Conservation (phyloP, 1,140 invertebrate genomes). For the Antheraea pernyi region DNA sequence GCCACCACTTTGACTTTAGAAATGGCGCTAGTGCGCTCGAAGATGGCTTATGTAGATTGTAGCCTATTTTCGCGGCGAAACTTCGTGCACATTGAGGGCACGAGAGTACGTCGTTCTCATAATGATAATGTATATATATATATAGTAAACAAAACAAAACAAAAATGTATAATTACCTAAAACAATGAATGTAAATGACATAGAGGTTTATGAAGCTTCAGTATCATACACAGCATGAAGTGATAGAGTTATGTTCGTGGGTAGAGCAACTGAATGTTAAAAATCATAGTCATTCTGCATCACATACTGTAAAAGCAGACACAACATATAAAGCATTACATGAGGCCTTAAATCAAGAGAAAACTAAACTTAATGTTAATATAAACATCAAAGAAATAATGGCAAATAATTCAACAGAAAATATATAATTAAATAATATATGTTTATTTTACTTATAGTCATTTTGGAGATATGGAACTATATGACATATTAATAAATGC, state of each 20-base stretch:
- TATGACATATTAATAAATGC: no score
- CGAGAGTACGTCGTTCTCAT: no score
- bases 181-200: constrained; percentile 1
- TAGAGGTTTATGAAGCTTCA: background rate
- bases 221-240: constrained; percentile 6
- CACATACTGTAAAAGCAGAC: constrained; percentile 20
- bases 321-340: constrained; percentile 23
- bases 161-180: constrained; percentile 9
- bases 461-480: no score
- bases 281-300: constrained; percentile 3
- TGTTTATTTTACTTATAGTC: no score
- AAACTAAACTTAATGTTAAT: background rate
- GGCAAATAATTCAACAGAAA: no score
- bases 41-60: no score
- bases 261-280: constrained; percentile 13
- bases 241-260: background rate
- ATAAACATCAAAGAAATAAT: background rate
- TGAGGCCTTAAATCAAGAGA: background rate
- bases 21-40: no score
- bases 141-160: background rate
- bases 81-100: no score
- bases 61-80: no score
- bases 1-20: no score
- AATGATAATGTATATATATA: background rate
- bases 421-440: no score